A percentile compares a stretch with the other conserved stretches of the same genome.
phyloP scores from a whole-genome alignment of 2,113 vertebrate species.

The Condylura cristata region DNA sequence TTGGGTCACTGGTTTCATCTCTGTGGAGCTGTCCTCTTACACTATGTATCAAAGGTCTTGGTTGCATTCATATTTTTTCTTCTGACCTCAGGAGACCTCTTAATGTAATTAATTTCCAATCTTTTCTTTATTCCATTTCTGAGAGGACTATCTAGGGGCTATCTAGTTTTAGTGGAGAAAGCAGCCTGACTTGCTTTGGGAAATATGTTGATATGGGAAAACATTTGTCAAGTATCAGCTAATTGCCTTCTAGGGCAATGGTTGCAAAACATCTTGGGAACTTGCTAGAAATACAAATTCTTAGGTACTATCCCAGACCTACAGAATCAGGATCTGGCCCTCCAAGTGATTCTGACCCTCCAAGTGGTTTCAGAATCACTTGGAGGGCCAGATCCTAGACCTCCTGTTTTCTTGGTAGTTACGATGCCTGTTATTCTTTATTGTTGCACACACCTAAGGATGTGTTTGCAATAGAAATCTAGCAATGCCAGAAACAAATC shows the following conservation, averaged over 20 bases:
- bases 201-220: not conserved
- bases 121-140: not conserved
- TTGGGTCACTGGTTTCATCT: not conserved
- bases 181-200: not conserved
- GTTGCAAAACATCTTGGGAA: not conserved
- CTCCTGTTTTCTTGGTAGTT: too few relatives aligned
- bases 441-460: not conserved
- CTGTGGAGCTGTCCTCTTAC: not conserved
- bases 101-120: not conserved
- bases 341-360: too few relatives aligned
- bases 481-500: not conserved
- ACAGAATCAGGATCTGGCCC: not conserved
- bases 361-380: too few relatives aligned
- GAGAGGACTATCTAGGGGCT: not conserved
- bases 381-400: too few relatives aligned
- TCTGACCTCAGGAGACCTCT: not conserved
- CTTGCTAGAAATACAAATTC: not conserved
- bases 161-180: not conserved
- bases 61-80: not conserved
- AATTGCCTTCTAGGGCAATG: not conserved
- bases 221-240: not conserved
- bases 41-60: not conserved
- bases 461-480: constrained; percentile 26
- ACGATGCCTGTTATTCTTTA: too few relatives aligned
- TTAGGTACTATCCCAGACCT: not conserved